Evolutionary conservation across 2,113 vertebrate species (phyloP).

Genomic region (Noturus placidus): DNA sequence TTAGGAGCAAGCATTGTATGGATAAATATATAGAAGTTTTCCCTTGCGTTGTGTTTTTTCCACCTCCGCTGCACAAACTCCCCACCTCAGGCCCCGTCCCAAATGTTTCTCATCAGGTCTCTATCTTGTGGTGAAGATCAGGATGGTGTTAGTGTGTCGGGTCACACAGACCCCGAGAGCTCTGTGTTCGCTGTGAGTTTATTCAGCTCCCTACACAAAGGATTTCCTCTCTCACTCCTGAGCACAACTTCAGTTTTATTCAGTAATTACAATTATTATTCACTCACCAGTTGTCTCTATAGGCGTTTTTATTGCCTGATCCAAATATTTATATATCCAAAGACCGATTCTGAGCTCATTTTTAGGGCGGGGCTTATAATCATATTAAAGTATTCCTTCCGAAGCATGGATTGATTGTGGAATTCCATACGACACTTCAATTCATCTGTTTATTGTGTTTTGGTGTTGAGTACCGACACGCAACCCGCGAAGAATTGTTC

Average conservation of each 20-base stretch:
- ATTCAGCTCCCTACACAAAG: not conserved
- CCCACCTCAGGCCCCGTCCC: slow-evolving; percentile 8
- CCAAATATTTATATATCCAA: not conserved
- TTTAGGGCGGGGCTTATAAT: not conserved
- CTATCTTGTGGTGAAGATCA: slow-evolving; percentile 42
- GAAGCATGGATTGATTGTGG: too few relatives aligned
- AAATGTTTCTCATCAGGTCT: slow-evolving; percentile 50
- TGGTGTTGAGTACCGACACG: too few relatives aligned
- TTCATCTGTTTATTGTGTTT: too few relatives aligned
- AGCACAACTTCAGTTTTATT: not conserved
- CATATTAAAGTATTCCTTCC: not conserved
- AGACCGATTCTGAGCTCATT: not conserved
- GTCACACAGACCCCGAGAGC: slow-evolving; percentile 43
- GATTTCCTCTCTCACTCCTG: not conserved
- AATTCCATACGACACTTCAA: too few relatives aligned
- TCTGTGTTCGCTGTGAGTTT: not conserved
- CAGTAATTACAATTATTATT: not conserved
- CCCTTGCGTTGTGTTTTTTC: not conserved
- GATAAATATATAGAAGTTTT: not conserved
- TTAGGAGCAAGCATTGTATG: not conserved
- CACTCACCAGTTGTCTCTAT: not conserved
- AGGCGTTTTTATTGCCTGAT: not conserved
- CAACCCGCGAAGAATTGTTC: too few relatives aligned
- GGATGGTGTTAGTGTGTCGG: slow-evolving; percentile 44
- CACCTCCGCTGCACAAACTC: not conserved